Evolutionary conservation across 1,140 invertebrate species (phyloP).

Genomic region (Dreissena rostriformis): DNA sequence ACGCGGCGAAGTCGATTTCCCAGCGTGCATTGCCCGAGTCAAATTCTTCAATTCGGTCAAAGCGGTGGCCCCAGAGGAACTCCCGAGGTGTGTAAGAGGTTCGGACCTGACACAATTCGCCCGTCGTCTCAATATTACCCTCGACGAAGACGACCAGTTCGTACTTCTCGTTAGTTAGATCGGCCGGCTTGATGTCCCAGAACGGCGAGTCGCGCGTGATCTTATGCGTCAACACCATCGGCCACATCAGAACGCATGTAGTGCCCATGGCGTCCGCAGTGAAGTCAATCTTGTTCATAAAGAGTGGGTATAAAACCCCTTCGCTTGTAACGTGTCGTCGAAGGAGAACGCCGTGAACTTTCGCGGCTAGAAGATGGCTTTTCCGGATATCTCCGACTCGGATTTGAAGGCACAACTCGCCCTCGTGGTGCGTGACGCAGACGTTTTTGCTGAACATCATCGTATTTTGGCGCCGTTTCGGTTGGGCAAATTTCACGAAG

Average conservation of each 20-base stretch:
- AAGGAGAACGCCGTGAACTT: conserved; percentile 85
- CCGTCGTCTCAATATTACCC: conserved; percentile 84
- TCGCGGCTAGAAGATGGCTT: conserved; percentile 79
- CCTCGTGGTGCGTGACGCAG: conserved; percentile 85
- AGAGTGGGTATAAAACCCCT: conserved; percentile 70
- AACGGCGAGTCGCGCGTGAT: conserved; percentile 93
- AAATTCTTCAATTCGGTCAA: conserved; percentile 79
- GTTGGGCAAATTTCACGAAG: conserved; percentile 78
- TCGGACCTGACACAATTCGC: conserved; percentile 81
- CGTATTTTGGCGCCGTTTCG: conserved; percentile 78
- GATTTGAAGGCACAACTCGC: conserved; percentile 92
- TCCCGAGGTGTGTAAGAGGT: conserved; percentile 82
- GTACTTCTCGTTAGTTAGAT: conserved; percentile 93
- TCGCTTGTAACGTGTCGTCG: conserved; percentile 72
- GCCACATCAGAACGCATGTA: conserved; percentile 97
- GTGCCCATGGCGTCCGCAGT: conserved; percentile 92
- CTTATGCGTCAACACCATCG: conserved; percentile 89
- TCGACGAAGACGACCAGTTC: conserved; percentile 98
- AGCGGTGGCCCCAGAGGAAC: conserved; percentile 83
- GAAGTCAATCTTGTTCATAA: conserved; percentile 78
- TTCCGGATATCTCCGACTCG: conserved; percentile 79
- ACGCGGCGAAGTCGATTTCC: conserved; percentile 75
- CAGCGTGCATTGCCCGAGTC: conserved; percentile 73
- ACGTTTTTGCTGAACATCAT: conserved; percentile 79
- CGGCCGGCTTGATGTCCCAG: conserved; percentile 92